Percentiles rank a stretch among this genome's conserved stretches.
Evolutionary conservation across 1,140 invertebrate species (phyloP).

Genomic region (silkworm (Bombyx mori)): DNA sequence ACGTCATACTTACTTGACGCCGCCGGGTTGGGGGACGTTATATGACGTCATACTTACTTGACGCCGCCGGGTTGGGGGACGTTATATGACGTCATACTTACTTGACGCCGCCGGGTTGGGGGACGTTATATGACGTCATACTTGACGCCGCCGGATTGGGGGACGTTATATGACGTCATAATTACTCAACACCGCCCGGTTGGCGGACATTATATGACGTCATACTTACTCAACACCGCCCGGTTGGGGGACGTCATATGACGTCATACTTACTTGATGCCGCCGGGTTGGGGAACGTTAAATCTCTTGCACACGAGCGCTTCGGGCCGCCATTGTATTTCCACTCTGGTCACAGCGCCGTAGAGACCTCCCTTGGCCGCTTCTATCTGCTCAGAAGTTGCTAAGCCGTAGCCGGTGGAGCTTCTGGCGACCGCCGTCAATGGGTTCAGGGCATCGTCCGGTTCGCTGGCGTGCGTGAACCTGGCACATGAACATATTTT

Average conservation of each 20-base stretch:
- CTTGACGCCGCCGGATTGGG: too few species aligned
- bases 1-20: conserved; percentile 51
- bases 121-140: conserved; percentile 69
- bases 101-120: conserved; percentile 82
- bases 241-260: background rate
- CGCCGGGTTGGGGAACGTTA: conserved; percentile 92
- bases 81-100: conserved; percentile 13
- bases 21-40: conserved; percentile 92
- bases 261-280: conserved; percentile 51
- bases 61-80: background rate
- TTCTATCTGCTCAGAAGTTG: conserved; percentile 70
- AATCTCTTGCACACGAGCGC: conserved; percentile 92
- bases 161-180: too few species aligned
- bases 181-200: too few species aligned
- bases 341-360: conserved; percentile 82
- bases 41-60: background rate
- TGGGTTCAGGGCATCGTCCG: conserved; percentile 47
- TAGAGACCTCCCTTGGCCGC: conserved; percentile 88
- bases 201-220: background rate
- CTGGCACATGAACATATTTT: conserved; percentile 15
- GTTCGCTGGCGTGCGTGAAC: conserved; percentile 60
- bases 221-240: background rate
- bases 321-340: conserved; percentile 88
- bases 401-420: conserved; percentile 40
- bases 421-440: conserved; percentile 45